A percentile compares a stretch with the other conserved stretches of the same genome.
phyloP scores from a whole-genome alignment of 2,888 invertebrate species.

The Clepsis dumicolana region DNA sequence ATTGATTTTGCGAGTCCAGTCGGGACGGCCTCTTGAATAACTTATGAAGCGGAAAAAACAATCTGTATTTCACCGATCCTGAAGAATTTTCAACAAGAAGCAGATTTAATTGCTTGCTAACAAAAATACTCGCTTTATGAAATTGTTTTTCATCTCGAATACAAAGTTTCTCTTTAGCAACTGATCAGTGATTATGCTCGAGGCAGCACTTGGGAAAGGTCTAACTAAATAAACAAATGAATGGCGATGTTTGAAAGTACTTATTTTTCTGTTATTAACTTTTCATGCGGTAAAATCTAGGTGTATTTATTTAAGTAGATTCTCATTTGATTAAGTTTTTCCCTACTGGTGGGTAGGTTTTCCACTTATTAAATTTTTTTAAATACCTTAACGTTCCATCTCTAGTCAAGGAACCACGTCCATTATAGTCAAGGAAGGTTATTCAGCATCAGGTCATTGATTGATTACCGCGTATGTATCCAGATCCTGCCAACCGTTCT shows the following conservation, averaged over 20 bases:
- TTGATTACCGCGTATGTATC: no score
- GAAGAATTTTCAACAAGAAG: not conserved
- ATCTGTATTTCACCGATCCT: not conserved
- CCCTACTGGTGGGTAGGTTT: no score
- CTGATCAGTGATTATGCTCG: not conserved
- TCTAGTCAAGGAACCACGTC: no score
- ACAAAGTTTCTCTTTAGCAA: not conserved
- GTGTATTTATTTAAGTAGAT: no score
- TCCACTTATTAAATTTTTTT: no score
- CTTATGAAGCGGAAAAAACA: conserved; percentile 11
- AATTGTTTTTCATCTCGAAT: not conserved
- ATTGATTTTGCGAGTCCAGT: conserved; percentile 11
- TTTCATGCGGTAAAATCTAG: no score
- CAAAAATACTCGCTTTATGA: not conserved
- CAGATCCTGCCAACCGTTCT: no score
- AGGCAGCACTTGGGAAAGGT: not conserved
- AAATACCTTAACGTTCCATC: no score
- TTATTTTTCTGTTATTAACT: not conserved
- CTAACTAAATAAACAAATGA: not conserved
- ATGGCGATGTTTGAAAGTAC: not conserved
- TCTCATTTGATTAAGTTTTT: no score
- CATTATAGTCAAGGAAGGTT: no score
- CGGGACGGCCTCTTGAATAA: not conserved
- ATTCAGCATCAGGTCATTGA: no score
- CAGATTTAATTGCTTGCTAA: not conserved